phyloP scores from a whole-genome alignment of 2,888 invertebrate genomes.

The Agrochola circellaris region DNA sequence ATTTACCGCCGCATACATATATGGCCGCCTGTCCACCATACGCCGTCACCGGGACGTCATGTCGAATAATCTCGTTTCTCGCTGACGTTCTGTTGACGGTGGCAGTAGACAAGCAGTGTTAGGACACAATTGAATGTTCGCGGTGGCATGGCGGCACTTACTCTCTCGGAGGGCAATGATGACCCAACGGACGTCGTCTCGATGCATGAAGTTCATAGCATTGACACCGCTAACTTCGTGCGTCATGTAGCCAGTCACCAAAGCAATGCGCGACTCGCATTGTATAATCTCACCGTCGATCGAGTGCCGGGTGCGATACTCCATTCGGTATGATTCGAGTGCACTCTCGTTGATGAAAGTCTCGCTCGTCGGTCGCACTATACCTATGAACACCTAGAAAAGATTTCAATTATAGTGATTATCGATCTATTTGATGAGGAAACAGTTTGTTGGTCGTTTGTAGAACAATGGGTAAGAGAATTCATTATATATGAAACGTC shows the following conservation, averaged over 20 bases:
- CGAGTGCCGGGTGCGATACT: slow-evolving; percentile 96
- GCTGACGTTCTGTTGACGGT: no score
- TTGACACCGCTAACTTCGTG: slow-evolving; percentile 96
- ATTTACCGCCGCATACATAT: no score
- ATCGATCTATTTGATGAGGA: slow-evolving; percentile 23
- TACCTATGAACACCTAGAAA: slow-evolving; percentile 91
- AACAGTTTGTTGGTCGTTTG: slow-evolving; percentile 21
- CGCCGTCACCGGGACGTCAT: no score
- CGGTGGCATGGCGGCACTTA: slow-evolving; percentile 75
- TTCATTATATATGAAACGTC: slow-evolving; percentile 12
- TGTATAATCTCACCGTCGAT: slow-evolving; percentile 96
- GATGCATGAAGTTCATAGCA: slow-evolving; percentile 97
- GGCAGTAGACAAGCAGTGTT: no score
- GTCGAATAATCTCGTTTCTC: no score
- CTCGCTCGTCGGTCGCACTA: slow-evolving; percentile 92
- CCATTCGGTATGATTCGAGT: slow-evolving; percentile 91
- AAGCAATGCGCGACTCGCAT: slow-evolving; percentile 96
- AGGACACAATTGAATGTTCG: slow-evolving; percentile 27
- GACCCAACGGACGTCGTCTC: slow-evolving; percentile 96
- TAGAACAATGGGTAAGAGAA: slow-evolving; percentile 38
- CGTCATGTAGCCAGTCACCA: slow-evolving; percentile 97
- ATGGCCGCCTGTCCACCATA: no score
- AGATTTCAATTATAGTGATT: slow-evolving; percentile 49
- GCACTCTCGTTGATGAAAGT: slow-evolving; percentile 88
- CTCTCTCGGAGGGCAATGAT: slow-evolving; percentile 95